Conservation (phyloP, 2,888 invertebrate genomes). For the Napeogenes inachia region DNA sequence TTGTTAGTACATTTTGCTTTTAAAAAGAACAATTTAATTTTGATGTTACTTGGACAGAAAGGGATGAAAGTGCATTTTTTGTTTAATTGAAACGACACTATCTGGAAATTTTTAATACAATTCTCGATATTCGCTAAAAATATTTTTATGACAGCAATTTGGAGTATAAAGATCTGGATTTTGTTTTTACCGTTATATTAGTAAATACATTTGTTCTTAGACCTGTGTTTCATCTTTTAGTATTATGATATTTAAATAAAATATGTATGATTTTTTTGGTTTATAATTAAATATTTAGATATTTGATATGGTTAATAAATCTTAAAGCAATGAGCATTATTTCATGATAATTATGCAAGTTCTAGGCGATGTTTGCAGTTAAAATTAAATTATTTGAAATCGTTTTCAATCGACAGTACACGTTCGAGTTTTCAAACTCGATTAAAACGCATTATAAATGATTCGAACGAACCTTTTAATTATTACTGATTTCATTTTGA, state of each 20-base stretch:
- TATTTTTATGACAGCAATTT: no score
- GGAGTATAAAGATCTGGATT: no score
- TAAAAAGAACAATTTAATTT: slow-evolving; percentile 5
- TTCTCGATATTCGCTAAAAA: no score
- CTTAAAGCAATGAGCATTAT: no score
- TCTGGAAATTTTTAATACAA: no score
- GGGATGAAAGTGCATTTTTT: slow-evolving; percentile 1
- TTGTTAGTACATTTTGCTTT: slow-evolving; percentile 8
- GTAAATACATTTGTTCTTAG: no score
- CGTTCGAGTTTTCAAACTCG: slow-evolving; percentile 38
- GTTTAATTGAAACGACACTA: neutral
- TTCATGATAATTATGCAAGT: neutral
- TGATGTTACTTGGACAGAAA: neutral
- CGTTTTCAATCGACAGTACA: slow-evolving; percentile 52
- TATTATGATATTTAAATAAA: no score
- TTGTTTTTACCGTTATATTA: neutral
- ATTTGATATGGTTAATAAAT: slow-evolving; percentile 1
- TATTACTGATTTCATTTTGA: slow-evolving; percentile 15
- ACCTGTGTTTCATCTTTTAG: no score
- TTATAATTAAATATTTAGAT: neutral
- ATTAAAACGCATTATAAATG: slow-evolving; percentile 28
- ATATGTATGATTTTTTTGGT: no score
- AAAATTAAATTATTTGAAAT: slow-evolving; percentile 63
- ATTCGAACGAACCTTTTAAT: slow-evolving; percentile 21
- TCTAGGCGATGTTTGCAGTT: slow-evolving; percentile 30